Evolutionary conservation across 2,888 invertebrate species (phyloP).

Genomic region (Kuschelorhynchus macadamiae): DNA sequence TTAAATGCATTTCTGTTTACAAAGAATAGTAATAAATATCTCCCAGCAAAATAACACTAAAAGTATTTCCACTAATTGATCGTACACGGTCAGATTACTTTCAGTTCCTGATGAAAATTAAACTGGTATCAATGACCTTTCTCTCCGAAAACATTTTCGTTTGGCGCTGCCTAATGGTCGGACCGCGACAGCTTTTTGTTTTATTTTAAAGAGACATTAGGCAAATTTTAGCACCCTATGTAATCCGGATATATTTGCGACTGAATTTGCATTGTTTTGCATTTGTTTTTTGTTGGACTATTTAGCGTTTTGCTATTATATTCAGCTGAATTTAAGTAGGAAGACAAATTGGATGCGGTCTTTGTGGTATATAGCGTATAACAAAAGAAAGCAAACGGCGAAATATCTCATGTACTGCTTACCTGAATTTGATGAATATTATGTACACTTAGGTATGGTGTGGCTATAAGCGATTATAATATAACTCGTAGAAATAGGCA

Average conservation of each 20-base stretch:
- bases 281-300: conserved; percentile 43
- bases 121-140: conserved; percentile 18
- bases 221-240: conserved; percentile 45
- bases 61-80: not conserved
- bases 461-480: no score
- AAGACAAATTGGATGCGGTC: conserved; percentile 5
- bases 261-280: conserved; percentile 45
- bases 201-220: conserved; percentile 38
- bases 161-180: not conserved
- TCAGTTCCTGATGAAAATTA: conserved; percentile 25
- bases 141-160: conserved; percentile 5
- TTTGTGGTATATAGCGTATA: no score
- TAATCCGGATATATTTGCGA: conserved; percentile 40
- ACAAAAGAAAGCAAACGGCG: no score
- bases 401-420: no score
- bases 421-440: no score
- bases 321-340: conserved; percentile 12
- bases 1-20: no score
- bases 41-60: not conserved
- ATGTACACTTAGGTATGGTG: no score
- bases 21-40: not conserved
- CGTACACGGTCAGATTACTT: conserved; percentile 6
- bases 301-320: conserved; percentile 38
- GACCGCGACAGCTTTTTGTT: conserved; percentile 15
- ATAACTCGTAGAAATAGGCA: no score